Base-by-base conservation (phyloP, 2,113 vertebrate species). In the Fregetta grallaria region DNA sequence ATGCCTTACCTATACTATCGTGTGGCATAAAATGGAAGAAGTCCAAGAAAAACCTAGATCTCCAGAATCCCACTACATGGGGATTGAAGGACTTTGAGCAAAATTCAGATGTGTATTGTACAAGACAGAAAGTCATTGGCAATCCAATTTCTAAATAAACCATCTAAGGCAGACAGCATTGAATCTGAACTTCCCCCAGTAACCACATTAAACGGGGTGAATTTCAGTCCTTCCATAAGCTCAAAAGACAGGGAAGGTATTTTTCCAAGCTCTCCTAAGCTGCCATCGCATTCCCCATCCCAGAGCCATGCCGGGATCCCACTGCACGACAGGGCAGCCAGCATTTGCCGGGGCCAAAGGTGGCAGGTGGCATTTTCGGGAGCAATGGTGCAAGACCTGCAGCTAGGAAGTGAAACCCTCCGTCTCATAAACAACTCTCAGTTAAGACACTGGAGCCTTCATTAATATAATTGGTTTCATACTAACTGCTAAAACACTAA, bases 281-380 rank as follows among this genome's bases (percentile, higher is more conserved):
- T 70, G 23, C 50, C 15, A 1, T 13, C 30, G 0, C 4, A 2
- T 6, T 66, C 47, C 47, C 44, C 66, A 59, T 13, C 56, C 78
- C 82, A 36, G 73, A 62, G 45, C 34, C 19, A 2, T 2, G 4
- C 36, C 5, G 3, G 66, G 32, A 85, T 27, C 19, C 19, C 7
- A 1, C 67, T 25, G 32, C 30, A 45, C 3, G 2, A 0, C 0
- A 1, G 53, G 1, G 38, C 73, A 86, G 68, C 1, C 6, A 66
- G 27, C 34, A 15, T 7, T 36, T 68, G 18, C 8, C 2, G 18
- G 52, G 47, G 32, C 53, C 75, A 61, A 50, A n/a, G 15, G 52
- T 42, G 82, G 78, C 94, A 95, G 91, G 63, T 91, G 88, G 49
- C 63, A 26, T 53, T 90, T 88, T 66, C 12, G 0, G 83, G n/a